These are phyloP conservation scores for Xiphias gladius DNA, from an alignment of 2,113 vertebrate genomes.

Conservation along the genomic window DNA sequence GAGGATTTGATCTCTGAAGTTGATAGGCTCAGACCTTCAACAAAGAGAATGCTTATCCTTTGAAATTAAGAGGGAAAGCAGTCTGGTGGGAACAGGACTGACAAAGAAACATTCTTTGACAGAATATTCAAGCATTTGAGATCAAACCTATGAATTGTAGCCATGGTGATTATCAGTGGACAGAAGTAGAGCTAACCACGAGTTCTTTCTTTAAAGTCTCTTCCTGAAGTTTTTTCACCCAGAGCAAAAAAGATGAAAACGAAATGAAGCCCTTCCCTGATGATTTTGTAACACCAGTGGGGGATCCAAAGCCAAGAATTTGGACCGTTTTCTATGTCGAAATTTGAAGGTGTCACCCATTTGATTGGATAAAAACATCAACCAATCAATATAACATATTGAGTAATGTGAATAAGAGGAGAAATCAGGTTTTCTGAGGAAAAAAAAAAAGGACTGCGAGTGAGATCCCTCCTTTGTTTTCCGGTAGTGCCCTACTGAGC, in stretches of 20 bases:
- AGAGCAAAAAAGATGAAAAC: neutral
- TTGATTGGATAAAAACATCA: neutral
- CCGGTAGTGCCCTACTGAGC: neutral
- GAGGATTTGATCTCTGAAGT: conserved; percentile 65
- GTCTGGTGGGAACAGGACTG: conserved; percentile 31
- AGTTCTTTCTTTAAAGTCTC: conserved; percentile 33
- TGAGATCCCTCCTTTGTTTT: neutral
- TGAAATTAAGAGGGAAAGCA: conserved; percentile 73
- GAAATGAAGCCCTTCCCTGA: neutral
- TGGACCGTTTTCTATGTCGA: neutral
- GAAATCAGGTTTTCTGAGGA: neutral
- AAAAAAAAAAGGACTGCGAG: neutral
- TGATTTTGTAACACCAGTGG: neutral
- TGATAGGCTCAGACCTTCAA: conserved; percentile 48
- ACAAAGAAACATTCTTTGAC: conserved; percentile 51
- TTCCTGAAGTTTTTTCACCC: conserved; percentile 23
- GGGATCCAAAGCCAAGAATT: neutral
- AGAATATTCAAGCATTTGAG: conserved; percentile 57
- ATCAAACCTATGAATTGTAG: conserved; percentile 54
- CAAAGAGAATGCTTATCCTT: conserved; percentile 78
- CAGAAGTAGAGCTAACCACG: conserved; percentile 23
- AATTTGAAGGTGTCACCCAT: neutral
- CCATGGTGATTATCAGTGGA: conserved; percentile 46
- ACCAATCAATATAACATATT: neutral
- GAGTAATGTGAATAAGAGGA: neutral